Base-by-base conservation (phyloP, 2,888 invertebrate genomes). In the Drosophila trichaetosa region DNA sequence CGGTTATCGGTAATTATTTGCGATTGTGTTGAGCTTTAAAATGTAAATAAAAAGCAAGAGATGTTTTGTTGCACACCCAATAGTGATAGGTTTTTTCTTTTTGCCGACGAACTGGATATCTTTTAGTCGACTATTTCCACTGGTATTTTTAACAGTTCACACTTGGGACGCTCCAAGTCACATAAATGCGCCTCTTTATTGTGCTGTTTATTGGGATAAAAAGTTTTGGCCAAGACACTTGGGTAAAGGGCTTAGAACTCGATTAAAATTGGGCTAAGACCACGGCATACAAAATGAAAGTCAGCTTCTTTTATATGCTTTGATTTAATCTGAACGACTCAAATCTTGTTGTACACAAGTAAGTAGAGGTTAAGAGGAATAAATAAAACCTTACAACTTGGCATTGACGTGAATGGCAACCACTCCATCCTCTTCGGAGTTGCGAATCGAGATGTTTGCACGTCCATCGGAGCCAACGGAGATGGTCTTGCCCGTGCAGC, bases 391-490 rank as follows among this genome's bases (percentile, higher is more conserved):
- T 79, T 86, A 92, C 83, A 92, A 82, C 69, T 89, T 92, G 31
- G 91, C 84, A 46, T 94, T 94, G 51, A 91, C 89, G 83, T 97
- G 96, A 72, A 96, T 95, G 48, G 97, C 97, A 7, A 97, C 86
- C 40, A 96, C 94, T 79, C 96, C 96, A 90, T 97, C 97, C 1
- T 72, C 74, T 18, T 88, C 92, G 6, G 61, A 58, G 10, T 48
- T 74, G 48, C 72, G 72, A 61, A 92, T 88, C 11, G 52, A 56
- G 53, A 92, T 90, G 4, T 63, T 76, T 42, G 91, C 92, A 27
- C 78, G 79, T 8, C 92, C 92, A 77, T 91, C 86, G 1, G 80
- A 79, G 54, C 83, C 90, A 4, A 93, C 92, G 4, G 29, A 24
- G 6, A 93, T 70, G 21, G 69, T 54, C 73, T 91, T 91, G 33